These are phyloP conservation scores for Isurus oxyrinchus DNA, from an alignment of 2,113 vertebrate genomes.

Conservation along the genomic window DNA sequence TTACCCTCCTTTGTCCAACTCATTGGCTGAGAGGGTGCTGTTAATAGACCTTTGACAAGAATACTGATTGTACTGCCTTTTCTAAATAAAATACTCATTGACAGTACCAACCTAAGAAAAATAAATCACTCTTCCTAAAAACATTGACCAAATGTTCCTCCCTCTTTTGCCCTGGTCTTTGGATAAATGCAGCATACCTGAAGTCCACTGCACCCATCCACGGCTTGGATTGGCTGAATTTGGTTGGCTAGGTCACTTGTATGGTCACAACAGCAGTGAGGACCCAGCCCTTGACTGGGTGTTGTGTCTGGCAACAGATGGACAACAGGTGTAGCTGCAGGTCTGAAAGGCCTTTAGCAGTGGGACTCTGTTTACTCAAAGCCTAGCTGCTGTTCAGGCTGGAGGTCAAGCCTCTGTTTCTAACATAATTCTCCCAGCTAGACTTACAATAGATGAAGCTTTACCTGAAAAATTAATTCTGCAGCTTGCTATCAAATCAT, in stretches of 20 bases:
- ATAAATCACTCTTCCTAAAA: neutral
- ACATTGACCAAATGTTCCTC: neutral
- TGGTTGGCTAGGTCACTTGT: neutral
- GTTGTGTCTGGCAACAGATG: neutral
- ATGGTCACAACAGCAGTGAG: neutral
- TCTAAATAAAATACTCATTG: neutral
- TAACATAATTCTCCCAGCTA: neutral
- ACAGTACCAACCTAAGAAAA: neutral
- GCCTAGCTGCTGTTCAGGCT: neutral
- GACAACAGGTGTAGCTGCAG: neutral
- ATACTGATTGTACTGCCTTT: neutral
- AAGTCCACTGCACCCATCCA: neutral
- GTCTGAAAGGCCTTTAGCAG: neutral
- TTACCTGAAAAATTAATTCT: neutral
- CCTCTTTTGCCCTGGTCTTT: neutral
- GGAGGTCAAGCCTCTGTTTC: neutral
- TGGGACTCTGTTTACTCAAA: neutral
- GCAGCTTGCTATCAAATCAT: neutral
- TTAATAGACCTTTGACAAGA: neutral
- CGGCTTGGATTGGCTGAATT: neutral
- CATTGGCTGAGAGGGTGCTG: neutral
- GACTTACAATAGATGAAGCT: neutral
- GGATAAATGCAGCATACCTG: neutral
- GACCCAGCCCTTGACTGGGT: neutral
- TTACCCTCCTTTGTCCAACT: neutral